phyloP scores from a whole-genome alignment of 2,113 vertebrate genomes.

The Ammodytes dubius region DNA sequence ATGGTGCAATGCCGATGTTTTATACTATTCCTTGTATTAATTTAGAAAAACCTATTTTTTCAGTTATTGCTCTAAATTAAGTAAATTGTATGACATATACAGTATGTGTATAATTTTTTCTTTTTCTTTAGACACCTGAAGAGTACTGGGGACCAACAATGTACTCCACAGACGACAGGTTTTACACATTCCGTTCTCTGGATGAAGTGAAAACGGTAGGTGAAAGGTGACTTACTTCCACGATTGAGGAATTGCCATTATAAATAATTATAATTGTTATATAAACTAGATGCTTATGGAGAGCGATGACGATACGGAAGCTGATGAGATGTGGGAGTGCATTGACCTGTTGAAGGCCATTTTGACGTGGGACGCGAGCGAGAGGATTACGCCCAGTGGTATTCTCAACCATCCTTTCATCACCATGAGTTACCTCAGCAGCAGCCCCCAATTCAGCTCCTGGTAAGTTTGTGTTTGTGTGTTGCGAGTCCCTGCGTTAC shows the following conservation, averaged over 20 bases:
- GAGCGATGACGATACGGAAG: neutral
- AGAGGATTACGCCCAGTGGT: slow-evolving; percentile 5
- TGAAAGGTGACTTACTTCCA: neutral
- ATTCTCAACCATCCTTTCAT: slow-evolving; percentile 24
- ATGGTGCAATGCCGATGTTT: neutral
- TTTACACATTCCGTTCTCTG: neutral
- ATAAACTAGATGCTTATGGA: neutral
- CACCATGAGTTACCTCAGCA: neutral
- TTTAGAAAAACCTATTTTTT: too few relatives aligned
- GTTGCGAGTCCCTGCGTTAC: too few relatives aligned
- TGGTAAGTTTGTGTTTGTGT: neutral
- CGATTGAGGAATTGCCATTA: neutral
- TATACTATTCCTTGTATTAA: too few relatives aligned
- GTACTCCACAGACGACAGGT: neutral
- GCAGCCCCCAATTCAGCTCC: neutral
- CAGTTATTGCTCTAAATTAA: too few relatives aligned
- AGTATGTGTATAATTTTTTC: too few relatives aligned
- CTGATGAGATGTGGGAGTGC: neutral
- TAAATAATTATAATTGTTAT: neutral
- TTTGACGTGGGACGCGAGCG: slow-evolving; percentile 9
- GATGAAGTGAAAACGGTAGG: neutral
- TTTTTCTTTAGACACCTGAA: too few relatives aligned
- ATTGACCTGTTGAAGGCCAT: slow-evolving; percentile 22
- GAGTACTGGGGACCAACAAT: neutral
- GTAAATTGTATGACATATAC: too few relatives aligned